phyloP scores from a whole-genome alignment of 2,888 invertebrate species.

The Lepas anatifera region DNA sequence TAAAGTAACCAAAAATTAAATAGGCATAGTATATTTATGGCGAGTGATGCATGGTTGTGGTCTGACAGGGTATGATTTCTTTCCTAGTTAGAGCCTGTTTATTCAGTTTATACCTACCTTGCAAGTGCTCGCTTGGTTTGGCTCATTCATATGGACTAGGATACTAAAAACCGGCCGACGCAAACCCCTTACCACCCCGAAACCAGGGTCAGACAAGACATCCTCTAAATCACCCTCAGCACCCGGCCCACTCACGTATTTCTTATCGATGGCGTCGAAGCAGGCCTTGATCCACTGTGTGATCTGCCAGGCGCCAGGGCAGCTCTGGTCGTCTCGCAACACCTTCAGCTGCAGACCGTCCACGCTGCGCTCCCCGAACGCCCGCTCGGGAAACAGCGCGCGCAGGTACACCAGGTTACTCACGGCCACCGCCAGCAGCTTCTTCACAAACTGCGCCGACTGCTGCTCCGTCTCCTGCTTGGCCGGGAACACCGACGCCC shows the following conservation, averaged over 20 bases:
- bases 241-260: constrained; percentile 33
- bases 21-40: no score
- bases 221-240: no score
- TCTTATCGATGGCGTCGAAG: constrained; percentile 38
- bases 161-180: no score
- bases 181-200: no score
- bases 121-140: no score
- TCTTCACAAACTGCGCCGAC: constrained; percentile 36
- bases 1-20: no score
- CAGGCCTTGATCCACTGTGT: constrained; percentile 37
- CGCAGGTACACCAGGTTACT: constrained; percentile 36
- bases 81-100: no score
- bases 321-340: constrained; percentile 32
- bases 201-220: no score
- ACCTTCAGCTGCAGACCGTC: constrained; percentile 35
- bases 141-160: no score
- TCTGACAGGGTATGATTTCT: no score
- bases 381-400: constrained; percentile 36
- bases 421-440: constrained; percentile 35
- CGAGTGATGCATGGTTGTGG: no score
- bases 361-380: constrained; percentile 35
- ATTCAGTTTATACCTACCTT: no score
- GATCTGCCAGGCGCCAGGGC: constrained; percentile 33
- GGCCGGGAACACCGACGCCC: constrained; percentile 31
- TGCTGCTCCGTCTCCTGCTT: constrained; percentile 33